Evolutionary conservation across 2,888 invertebrate species (phyloP), one percentile per base, ranked within the genome.

Genomic region (Tipula helvola): DNA sequence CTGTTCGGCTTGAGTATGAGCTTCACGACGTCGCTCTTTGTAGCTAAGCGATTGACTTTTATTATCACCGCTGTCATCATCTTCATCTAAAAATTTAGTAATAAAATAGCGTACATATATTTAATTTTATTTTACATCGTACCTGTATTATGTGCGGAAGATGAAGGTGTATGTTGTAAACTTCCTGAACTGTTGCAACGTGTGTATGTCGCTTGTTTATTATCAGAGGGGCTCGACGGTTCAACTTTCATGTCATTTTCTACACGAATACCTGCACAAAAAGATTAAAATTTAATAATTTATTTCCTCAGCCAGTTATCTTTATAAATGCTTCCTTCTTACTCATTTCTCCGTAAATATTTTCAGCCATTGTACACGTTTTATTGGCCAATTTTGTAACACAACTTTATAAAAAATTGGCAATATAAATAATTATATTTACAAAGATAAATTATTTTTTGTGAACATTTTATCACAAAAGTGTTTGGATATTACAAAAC

Each of bases 1-100:
- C 91, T 99, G 98, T 91, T 99, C 99, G 2, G 99, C 98, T 92
- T 98, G 94, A 0, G 98, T 98, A 90, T 98, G 98, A 5, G 98
- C 98, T 91, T 98, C 98, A 88, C 98, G 93, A 87, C 98, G 93
- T 52, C 98, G 93, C 90, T 99, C 98, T 91, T 98, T 98, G 91
- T 98, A 98, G 90, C 96, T 97, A 87, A 97, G 92, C 2, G 96
- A 93, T 0, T 94, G 93, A 88, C 92, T 92, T 89, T 92, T 93
- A 88, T 93, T 93, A 89, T 94, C 94, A 84, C 93, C 93, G 88
- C 93, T 93, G 88, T 94, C 94, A 89, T 94, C 94, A 91, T 94
- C 94, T 89, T 94, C 94, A 89, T 94, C 94, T 93, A 89, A 12
- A 91, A 87, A 87, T 83, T 39, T 8, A 16, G 16, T 83, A 36